Base-by-base conservation (phyloP, 2,888 invertebrate genomes). In the Mesoligia furuncula region DNA sequence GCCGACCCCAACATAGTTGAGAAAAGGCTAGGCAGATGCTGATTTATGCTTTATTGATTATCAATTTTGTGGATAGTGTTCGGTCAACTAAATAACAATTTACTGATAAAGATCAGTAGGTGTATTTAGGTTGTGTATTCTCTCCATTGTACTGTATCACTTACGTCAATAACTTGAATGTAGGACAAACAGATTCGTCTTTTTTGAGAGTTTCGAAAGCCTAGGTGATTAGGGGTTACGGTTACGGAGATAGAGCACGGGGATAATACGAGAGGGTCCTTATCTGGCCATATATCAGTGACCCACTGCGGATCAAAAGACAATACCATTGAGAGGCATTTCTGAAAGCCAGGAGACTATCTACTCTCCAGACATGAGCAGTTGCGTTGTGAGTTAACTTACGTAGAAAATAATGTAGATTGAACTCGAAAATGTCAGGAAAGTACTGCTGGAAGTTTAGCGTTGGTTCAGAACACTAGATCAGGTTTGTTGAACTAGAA, bases 251-350 rank as follows among this genome's bases (percentile, higher is more conserved):
- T 91, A 90, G 86, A 86, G 88, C 88, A 89, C 89, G 87, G 79
- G 87, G 84, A 86, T 89, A 89, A 89, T 86, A 86, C 85, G 85
- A 79, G 77, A 86, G 84, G 82, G 80, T 86, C 79, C 88, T 90
- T 91, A 91, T 91, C 90, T 90, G 85, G 83, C 86, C 87, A 31
- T 85, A 85, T 85, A 89, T 88, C 87, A 84, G 87, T 76, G 83
- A 80, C 77, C 86, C 84, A 73, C 79, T 74, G 61, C 77, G 85
- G 85, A 80, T 84, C 79, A 84, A 84, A 85, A 85, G 83, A 87
- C 87, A 90, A 88, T 88, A 88, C 86, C 80, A 81, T 88, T 84
- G 85, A 86, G 86, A 83, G 86, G 78, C 79, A 80, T 87, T 87
- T 86, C 81, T 79, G 61, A 78, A 87, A 87, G 87, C 78, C 76